A percentile compares a stretch with the other conserved stretches of the same genome.
Evolutionary conservation across 2,113 vertebrate species (phyloP).

Genomic region (Smithornis capensis): DNA sequence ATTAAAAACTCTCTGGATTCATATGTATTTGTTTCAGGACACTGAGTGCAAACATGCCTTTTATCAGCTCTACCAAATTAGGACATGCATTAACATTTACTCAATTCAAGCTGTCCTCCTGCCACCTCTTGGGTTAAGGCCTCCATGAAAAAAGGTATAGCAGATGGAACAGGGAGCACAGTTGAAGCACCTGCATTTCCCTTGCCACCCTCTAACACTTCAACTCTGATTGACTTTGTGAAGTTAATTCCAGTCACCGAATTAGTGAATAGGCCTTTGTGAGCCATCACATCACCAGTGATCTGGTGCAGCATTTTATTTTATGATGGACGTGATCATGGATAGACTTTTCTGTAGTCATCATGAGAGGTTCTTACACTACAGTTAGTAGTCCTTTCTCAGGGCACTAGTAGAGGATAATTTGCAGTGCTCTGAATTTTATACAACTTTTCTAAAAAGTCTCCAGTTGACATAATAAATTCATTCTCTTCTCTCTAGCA

Average conservation of each 20-base stretch:
- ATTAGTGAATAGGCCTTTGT: background rate
- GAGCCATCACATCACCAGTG: background rate
- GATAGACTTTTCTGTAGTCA: background rate
- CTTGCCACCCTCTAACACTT: background rate
- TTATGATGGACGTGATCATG: background rate
- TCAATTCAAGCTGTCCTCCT: background rate
- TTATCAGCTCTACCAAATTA: background rate
- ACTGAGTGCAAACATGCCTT: background rate
- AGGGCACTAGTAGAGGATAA: background rate
- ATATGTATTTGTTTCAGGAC: background rate
- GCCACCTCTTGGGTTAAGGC: background rate
- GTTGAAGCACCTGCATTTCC: background rate
- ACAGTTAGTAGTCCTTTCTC: background rate
- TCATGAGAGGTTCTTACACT: background rate
- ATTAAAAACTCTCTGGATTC: background rate
- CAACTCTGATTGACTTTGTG: background rate
- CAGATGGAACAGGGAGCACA: background rate
- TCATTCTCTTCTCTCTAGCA: background rate
- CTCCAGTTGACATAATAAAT: slow-evolving; percentile 27
- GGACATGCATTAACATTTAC: background rate
- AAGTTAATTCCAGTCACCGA: background rate
- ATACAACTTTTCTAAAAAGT: slow-evolving; percentile 10
- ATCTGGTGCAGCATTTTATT: background rate
- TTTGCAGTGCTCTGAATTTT: background rate
- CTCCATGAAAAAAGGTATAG: background rate